Base-by-base conservation (phyloP, 2,888 invertebrate species). In the Euplagia quadripunctaria region DNA sequence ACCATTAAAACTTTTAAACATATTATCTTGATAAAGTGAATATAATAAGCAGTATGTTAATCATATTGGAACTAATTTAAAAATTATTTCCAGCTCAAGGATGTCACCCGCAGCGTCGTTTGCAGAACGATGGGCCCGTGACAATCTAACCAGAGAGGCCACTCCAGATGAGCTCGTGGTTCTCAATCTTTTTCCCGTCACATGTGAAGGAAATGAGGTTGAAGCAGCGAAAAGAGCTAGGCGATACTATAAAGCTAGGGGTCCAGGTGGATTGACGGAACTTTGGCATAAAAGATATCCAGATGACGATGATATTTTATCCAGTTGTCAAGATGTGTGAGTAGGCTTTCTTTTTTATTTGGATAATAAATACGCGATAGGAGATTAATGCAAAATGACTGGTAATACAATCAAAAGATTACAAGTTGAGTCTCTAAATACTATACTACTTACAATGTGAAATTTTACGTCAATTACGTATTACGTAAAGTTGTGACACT, bases 81-180 rank as follows among this genome's bases (percentile, higher is more conserved):
- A 61, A 14, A 61, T 31, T 61, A 31, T 14, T 61, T 61, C 14
- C 88, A 93, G 93, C 75, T 76, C 64, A 76, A 94, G 92, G 91
- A 96, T 96, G 95, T 90, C 93, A 79, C 90, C 90, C 86, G 95
- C 95, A 96, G 95, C 95, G 90, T 95, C 95, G 95, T 96, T 96
- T 80, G 89, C 92, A 58, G 90, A 93, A 89, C 95, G 95, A 95
- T 96, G 95, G 95, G 95, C 95, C 86, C 89, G 88, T 78, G 94
- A 94, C 87, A 94, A 95, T 90, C 92, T 96, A 76, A 89, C 90
- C 72, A 89, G 93, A 41, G 86, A 87, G 8, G 85, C 91, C 0
- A 86, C 93, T 9, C 74, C 89, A 0, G 93, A 94, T 2, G 95
- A 96, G 80, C 84, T 94, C 51, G 82, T 83, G 3, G 84, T 91